Evolutionary conservation across 2,888 invertebrate species (phyloP).

Genomic region (Cataglyphis rosenhaueri): DNA sequence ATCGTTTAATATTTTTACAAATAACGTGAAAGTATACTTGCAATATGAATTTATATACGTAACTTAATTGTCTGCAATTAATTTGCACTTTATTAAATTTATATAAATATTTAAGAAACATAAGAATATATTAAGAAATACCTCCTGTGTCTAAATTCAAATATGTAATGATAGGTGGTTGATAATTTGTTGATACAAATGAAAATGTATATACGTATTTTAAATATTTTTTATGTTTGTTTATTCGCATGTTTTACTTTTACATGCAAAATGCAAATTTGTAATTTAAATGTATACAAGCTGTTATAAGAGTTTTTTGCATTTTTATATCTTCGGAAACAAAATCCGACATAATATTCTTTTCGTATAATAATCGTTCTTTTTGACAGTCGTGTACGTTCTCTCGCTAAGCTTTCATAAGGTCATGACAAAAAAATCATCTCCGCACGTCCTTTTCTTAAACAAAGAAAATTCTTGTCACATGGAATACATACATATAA

Average conservation of each 20-base stretch:
- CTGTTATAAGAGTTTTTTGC: neutral
- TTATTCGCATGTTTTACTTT: slow-evolving; percentile 36
- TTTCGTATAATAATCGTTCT: slow-evolving; percentile 14
- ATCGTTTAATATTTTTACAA: neutral
- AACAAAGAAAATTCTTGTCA: neutral
- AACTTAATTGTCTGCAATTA: neutral
- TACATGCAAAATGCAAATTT: slow-evolving; percentile 24
- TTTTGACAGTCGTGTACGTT: slow-evolving; percentile 10
- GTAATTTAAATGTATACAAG: slow-evolving; percentile 48
- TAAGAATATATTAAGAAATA: neutral
- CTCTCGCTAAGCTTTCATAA: neutral
- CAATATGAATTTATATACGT: neutral
- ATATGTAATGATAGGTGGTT: neutral
- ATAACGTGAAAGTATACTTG: neutral
- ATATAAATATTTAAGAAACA: neutral
- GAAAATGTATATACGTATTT: slow-evolving; percentile 8
- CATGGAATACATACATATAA: neutral
- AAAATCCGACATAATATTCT: slow-evolving; percentile 23
- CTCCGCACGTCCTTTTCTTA: neutral
- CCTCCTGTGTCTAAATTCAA: neutral
- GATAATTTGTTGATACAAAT: neutral
- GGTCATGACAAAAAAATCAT: neutral
- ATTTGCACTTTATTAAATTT: neutral
- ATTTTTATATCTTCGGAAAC: slow-evolving; percentile 33
- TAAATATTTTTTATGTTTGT: slow-evolving; percentile 3